Percentiles rank a stretch among this genome's conserved stretches.
These are phyloP conservation scores for Melipona quadrifasciata DNA, from an alignment of 1,140 invertebrate species.

Conservation along the genomic window DNA sequence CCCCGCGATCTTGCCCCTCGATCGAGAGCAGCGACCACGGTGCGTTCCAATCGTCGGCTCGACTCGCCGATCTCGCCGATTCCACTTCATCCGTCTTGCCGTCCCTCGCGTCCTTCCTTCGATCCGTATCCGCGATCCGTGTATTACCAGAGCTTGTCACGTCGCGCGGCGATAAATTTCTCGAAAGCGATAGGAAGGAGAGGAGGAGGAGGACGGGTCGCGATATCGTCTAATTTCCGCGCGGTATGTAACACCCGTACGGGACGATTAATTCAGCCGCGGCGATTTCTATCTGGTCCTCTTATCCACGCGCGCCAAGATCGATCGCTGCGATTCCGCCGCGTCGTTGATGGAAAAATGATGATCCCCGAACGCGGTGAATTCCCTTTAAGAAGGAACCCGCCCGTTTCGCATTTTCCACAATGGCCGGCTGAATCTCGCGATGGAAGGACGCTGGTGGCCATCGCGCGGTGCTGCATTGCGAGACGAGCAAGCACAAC, in stretches of 20 bases:
- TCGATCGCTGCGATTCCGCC: conserved; percentile 14
- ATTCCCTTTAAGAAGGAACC: neutral
- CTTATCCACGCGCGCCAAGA: conserved; percentile 27
- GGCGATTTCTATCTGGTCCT: conserved; percentile 5
- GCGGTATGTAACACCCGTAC: neutral
- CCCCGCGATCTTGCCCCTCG: neutral
- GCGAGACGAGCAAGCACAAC: neutral
- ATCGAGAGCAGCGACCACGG: neutral
- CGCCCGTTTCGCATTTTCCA: no score
- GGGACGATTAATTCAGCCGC: conserved; percentile 11
- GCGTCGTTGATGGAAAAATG: neutral
- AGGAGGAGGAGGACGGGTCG: no score
- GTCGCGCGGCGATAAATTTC: conserved; percentile 7
- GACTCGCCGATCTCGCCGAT: neutral
- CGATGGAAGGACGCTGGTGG: neutral
- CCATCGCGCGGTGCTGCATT: conserved; percentile 6
- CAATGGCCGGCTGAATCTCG: conserved; percentile 25
- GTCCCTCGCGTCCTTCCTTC: neutral
- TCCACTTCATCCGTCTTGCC: neutral
- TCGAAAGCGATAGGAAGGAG: neutral
- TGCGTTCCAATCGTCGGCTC: neutral
- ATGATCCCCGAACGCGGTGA: neutral
- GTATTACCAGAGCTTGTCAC: neutral
- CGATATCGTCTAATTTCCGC: conserved; percentile 32
- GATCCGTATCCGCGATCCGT: neutral